phyloP scores from a whole-genome alignment of 2,888 invertebrate species.

The Odiellus spinosus region DNA sequence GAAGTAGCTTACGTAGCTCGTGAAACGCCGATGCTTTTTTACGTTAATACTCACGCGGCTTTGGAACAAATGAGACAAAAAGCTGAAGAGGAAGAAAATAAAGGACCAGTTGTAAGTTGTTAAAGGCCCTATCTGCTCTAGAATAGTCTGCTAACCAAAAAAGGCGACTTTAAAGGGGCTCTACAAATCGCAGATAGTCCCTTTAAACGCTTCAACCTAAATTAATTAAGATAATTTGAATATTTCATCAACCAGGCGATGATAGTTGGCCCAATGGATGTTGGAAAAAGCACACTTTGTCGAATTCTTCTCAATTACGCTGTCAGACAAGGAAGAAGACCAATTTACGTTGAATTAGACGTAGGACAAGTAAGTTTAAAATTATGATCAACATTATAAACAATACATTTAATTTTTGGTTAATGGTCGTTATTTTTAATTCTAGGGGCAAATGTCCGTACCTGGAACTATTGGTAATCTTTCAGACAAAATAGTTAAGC shows the following conservation, averaged over 20 bases:
- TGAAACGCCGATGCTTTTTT: conserved; percentile 91
- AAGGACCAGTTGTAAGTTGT: conserved; percentile 51
- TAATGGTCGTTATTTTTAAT: background rate
- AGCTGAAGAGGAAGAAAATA: conserved; percentile 48
- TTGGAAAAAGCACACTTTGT: conserved; percentile 86
- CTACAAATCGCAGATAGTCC: no score
- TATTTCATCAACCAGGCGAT: conserved; percentile 41
- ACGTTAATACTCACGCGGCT: conserved; percentile 87
- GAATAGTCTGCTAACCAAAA: no score
- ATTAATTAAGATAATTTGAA: background rate
- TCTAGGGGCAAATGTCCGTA: conserved; percentile 64
- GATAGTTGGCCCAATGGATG: conserved; percentile 87
- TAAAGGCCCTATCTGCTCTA: no score
- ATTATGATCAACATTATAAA: background rate
- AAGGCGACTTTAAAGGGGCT: no score
- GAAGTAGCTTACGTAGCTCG: conserved; percentile 89
- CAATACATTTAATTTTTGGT: background rate
- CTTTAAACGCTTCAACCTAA: no score
- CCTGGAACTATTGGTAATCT: conserved; percentile 77
- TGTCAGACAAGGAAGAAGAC: conserved; percentile 50
- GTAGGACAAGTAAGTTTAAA: conserved; percentile 51
- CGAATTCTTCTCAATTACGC: conserved; percentile 84
- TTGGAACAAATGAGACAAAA: conserved; percentile 72
- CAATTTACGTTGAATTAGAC: conserved; percentile 86
- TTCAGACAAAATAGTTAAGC: conserved; percentile 1